Evolutionary conservation across 2,797 vertebrate genomes (phyloP).

Genomic region (Scolopax bukidnonensis): DNA sequence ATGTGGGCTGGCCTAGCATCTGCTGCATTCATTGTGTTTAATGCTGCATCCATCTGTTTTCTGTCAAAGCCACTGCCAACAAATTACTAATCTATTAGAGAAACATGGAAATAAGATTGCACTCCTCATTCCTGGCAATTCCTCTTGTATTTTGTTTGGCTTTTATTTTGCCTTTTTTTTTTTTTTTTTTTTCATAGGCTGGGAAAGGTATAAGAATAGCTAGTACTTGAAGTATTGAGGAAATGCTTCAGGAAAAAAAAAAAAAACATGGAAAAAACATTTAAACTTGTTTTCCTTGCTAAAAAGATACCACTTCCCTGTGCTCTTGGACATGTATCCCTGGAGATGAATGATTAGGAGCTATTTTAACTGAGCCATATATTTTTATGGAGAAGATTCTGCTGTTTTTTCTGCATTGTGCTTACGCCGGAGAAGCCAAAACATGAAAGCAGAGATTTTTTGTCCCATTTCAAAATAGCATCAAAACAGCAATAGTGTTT

Average conservation of each 20-base stretch:
- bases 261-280: neutral
- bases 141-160: conserved; percentile 81
- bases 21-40: conserved; percentile 91
- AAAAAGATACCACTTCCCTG: neutral
- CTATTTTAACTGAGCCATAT: conserved; percentile 37
- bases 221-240: conserved; percentile 25
- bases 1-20: conserved; percentile 87
- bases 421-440: neutral
- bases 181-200: neutral
- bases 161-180: conserved; percentile 34
- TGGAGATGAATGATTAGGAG: conserved; percentile 51
- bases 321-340: conserved; percentile 4
- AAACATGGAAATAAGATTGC: conserved; percentile 82
- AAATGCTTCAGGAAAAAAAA: neutral
- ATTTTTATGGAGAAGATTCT: conserved; percentile 46
- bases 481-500: conserved; percentile 9
- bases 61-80: conserved; percentile 82
- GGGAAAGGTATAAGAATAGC: conserved; percentile 19
- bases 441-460: neutral
- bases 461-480: conserved; percentile 16
- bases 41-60: conserved; percentile 92
- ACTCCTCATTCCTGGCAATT: conserved; percentile 84
- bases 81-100: conserved; percentile 91
- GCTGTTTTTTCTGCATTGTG: conserved; percentile 4
- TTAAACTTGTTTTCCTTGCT: conserved; percentile 22